Base-by-base conservation (phyloP, 2,888 invertebrate genomes). In the Aspidiotus rigidus region DNA sequence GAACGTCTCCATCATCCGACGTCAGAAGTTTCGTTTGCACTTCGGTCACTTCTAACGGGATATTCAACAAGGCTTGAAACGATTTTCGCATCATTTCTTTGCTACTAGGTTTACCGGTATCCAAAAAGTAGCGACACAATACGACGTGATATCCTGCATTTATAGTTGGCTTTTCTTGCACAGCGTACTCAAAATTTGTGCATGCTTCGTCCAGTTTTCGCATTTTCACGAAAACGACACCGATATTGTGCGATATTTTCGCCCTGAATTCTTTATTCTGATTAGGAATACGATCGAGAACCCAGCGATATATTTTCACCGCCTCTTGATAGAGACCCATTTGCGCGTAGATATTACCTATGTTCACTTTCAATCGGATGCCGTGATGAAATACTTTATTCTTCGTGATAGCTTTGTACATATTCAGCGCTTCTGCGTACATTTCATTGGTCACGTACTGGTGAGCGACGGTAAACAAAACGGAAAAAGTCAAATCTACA, bases 231-330 rank as follows among this genome's bases (percentile, higher is more conserved):
- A 98, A 90, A 39, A 96, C 84, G 72, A 96, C 85, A 0, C 93
- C 94, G 76, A 99, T 98, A 77, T 99, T 99, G 79, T 97, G 96
- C 86, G 97, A 95, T 73, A 99, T 94, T 81, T 94, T 95, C 75
- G 93, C 89, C 77, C 93, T 91, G 28, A 77, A 82, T 79, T 93
- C 91, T 77, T 94, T 95, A 77, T 96, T 92, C 67, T 89, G 90
- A 54, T 90, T 90, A 0, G 96, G 93, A 6, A 90, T 89, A 79
- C 98, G 98, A 80, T 99, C 99, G 73, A 99, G 82, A 0, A 98
- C 97, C 98, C 98, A 99, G 74, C 97, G 85, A 77, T 96, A 99
- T 83, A 95, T 87, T 81, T 99, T 99, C 70, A 99, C 86, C 0
- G 98, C 97, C 80, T 96, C 93, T 13, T 90, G 87, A 76, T 90